phyloP scores from a whole-genome alignment of 2,797 vertebrate species.

The Galago senegalensis region DNA sequence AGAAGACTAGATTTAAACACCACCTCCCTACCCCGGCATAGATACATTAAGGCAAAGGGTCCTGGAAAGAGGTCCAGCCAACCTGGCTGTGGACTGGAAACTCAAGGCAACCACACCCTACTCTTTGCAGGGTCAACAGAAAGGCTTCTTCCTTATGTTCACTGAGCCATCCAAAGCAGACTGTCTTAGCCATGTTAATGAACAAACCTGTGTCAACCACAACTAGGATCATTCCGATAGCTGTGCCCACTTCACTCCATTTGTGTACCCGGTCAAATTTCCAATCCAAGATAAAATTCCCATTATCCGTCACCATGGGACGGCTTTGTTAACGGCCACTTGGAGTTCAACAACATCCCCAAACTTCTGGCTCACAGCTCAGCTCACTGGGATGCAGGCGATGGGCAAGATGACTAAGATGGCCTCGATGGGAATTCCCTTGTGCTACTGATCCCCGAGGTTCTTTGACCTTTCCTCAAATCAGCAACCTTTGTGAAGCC shows the following conservation, averaged over 20 bases:
- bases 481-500: conserved; percentile 96
- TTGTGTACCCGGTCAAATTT: conserved; percentile 95
- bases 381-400: conserved; percentile 95
- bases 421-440: conserved; percentile 96
- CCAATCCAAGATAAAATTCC: conserved; percentile 99
- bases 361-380: conserved; percentile 90
- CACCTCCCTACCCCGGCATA: conserved; percentile 33
- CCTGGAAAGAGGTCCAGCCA: conserved; percentile 7
- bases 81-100: conserved; percentile 24
- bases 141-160: conserved; percentile 90
- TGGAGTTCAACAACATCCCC: conserved; percentile 93
- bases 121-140: conserved; percentile 85
- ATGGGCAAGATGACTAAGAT: conserved; percentile 90
- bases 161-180: conserved; percentile 97
- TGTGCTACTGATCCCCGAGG: conserved; percentile 98
- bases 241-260: conserved; percentile 94
- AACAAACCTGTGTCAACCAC: conserved; percentile 98
- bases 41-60: conserved; percentile 88
- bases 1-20: conserved; percentile 73
- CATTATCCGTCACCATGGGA: conserved; percentile 97
- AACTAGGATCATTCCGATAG: conserved; percentile 98
- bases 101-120: not conserved
- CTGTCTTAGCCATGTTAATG: conserved; percentile 95
- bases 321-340: conserved; percentile 98
- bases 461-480: conserved; percentile 96